Evolutionary conservation across 2,113 vertebrate species (phyloP).

Genomic region (Lepisosteus oculatus): DNA sequence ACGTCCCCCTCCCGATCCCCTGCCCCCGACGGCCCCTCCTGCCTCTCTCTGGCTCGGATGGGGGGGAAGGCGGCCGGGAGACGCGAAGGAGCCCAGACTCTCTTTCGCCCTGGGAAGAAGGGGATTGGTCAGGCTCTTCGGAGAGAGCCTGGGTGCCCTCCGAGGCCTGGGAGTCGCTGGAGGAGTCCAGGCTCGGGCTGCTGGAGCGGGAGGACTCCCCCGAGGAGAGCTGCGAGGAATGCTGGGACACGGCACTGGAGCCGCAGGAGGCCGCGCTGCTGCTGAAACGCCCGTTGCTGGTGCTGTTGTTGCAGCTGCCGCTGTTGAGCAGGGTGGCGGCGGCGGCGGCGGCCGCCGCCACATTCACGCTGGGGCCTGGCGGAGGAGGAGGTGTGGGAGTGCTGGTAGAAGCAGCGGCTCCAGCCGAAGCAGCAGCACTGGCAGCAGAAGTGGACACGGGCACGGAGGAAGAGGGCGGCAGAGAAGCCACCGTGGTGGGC

Average conservation of each 20-base stretch:
- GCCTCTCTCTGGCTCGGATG: constrained; percentile 70
- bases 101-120: constrained; percentile 59
- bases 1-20: constrained; percentile 44
- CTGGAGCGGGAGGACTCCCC: constrained; percentile 95
- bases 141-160: constrained; percentile 85
- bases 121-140: constrained; percentile 73
- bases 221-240: constrained; percentile 93
- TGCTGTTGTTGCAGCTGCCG: constrained; percentile 57
- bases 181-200: constrained; percentile 91
- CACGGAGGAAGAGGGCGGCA: constrained; percentile 27
- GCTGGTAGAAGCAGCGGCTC: neutral
- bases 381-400: constrained; percentile 56
- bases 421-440: constrained; percentile 15
- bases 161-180: constrained; percentile 92
- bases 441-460: constrained; percentile 12
- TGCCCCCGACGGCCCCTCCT: constrained; percentile 77
- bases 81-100: constrained; percentile 62
- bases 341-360: constrained; percentile 27
- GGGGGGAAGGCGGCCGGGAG: constrained; percentile 70
- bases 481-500: constrained; percentile 46
- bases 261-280: constrained; percentile 86
- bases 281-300: constrained; percentile 81
- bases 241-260: constrained; percentile 91
- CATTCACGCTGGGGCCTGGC: constrained; percentile 29
- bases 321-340: constrained; percentile 50